Evolutionary conservation across 2,113 vertebrate genomes (phyloP).

Genomic region (Mustela lutreola): DNA sequence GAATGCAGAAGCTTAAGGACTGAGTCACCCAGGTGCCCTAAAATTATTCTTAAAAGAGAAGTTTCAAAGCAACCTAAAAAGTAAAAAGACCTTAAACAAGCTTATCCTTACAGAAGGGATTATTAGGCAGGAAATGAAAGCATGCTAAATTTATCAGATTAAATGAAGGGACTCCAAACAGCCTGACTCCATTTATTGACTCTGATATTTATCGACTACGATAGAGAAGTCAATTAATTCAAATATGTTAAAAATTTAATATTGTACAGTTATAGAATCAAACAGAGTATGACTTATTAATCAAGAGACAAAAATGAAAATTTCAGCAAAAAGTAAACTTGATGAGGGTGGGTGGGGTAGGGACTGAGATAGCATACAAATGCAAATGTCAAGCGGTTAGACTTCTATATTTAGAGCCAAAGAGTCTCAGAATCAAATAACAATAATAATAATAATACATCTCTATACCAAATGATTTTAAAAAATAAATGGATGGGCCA

Average conservation of each 20-base stretch:
- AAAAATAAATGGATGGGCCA: neutral
- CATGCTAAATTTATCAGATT: neutral
- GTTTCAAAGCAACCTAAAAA: neutral
- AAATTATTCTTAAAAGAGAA: neutral
- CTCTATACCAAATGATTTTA: neutral
- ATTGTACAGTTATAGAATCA: neutral
- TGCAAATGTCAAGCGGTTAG: neutral
- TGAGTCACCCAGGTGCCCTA: neutral
- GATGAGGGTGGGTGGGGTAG: neutral
- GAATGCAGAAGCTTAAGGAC: too few species aligned
- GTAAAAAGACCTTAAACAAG: neutral
- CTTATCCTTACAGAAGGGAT: neutral
- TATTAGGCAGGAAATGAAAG: neutral
- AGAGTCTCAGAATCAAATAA: slow-evolving; percentile 20
- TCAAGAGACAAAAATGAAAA: neutral
- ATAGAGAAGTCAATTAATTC: neutral
- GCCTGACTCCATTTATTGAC: neutral
- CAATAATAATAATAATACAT: neutral
- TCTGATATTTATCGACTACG: neutral
- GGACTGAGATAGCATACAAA: neutral
- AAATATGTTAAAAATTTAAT: neutral
- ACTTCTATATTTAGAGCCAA: neutral
- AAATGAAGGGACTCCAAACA: neutral
- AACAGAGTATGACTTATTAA: neutral
- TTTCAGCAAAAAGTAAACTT: neutral